Percentiles rank a stretch among this genome's conserved stretches.
Evolutionary conservation across 2,888 invertebrate species (phyloP).

Genomic region (Netelia fuscicornis): DNA sequence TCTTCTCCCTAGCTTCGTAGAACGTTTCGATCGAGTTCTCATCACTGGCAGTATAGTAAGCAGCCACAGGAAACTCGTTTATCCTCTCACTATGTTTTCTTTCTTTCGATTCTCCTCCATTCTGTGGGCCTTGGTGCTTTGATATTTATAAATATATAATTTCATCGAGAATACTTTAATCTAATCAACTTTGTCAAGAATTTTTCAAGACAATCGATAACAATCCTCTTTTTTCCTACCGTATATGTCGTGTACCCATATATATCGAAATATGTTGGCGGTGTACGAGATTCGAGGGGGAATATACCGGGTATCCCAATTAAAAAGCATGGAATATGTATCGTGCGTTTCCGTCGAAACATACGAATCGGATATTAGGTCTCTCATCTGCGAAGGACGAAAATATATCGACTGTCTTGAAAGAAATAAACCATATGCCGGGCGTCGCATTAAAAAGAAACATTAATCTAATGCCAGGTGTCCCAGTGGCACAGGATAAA

Average conservation of each 20-base stretch:
- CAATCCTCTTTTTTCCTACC: not conserved
- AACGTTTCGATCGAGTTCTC: conserved; percentile 41
- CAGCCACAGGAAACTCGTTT: conserved; percentile 22
- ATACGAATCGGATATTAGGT: too few relatives aligned
- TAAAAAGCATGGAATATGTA: too few relatives aligned
- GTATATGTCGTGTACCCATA: not conserved
- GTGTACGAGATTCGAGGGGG: too few relatives aligned
- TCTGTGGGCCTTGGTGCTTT: conserved; percentile 3
- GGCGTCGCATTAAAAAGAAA: too few relatives aligned
- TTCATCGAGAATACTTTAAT: conserved; percentile 28
- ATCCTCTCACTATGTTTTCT: conserved; percentile 19
- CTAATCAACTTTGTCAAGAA: conserved; percentile 45
- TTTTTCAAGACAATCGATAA: conserved; percentile 30
- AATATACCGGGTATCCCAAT: too few relatives aligned
- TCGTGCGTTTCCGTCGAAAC: too few relatives aligned
- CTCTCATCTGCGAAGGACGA: too few relatives aligned
- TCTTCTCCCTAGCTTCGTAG: not conserved
- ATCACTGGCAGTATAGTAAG: conserved; percentile 15
- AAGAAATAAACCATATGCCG: too few relatives aligned
- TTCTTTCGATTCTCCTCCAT: conserved; percentile 24
- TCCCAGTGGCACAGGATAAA: too few relatives aligned
- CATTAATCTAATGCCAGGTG: too few relatives aligned
- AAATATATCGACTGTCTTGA: too few relatives aligned
- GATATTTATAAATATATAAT: conserved; percentile 36
- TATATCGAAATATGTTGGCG: not conserved